Evolutionary conservation across 64 coral and sea anemone genomes (phyloP).

Genomic region (Porites australiensis): DNA sequence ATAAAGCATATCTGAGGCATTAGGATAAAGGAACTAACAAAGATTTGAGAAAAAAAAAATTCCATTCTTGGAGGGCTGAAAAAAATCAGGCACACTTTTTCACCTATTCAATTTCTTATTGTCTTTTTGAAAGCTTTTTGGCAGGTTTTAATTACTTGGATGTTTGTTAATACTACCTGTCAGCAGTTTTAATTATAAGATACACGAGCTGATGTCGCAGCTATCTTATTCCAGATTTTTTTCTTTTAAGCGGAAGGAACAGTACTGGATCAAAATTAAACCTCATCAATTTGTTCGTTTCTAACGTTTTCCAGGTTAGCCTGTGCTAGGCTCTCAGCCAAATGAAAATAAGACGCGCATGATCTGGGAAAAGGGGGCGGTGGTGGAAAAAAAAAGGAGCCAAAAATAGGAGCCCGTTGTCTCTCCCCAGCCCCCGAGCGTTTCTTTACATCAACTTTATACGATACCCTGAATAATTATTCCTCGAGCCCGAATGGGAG

Average conservation of each 20-base stretch:
- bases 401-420: too few species aligned
- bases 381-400: too few species aligned
- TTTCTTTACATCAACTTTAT: too few species aligned
- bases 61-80: neutral
- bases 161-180: constrained; percentile 63
- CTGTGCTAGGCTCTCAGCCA: too few species aligned
- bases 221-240: constrained; percentile 22
- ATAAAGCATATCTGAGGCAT: neutral
- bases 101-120: neutral
- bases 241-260: neutral
- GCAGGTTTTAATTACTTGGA: constrained; percentile 71
- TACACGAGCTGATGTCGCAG: neutral
- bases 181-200: constrained; percentile 51
- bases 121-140: constrained; percentile 33
- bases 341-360: too few species aligned
- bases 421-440: too few species aligned
- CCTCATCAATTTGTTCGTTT: neutral
- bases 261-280: neutral
- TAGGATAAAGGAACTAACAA: neutral
- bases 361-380: too few species aligned
- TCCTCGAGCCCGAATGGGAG: too few species aligned
- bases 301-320: constrained; percentile 22
- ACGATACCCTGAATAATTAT: too few species aligned
- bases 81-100: neutral
- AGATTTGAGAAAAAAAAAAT: neutral